A percentile compares a stretch with the other conserved stretches of the same genome.
Conservation (phyloP, 1,140 invertebrate species). For the Diuraphis noxia region DNA sequence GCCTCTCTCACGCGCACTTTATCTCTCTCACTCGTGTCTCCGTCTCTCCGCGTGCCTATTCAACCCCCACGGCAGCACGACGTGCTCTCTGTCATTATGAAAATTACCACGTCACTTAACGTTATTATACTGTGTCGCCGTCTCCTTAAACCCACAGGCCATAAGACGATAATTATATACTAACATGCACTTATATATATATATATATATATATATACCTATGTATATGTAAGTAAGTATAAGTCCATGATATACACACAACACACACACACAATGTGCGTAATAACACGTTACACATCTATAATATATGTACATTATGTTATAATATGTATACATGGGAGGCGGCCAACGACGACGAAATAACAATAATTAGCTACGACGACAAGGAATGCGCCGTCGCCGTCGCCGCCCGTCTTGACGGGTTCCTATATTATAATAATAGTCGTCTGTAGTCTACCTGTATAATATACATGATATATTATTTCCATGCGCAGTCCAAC, state of each 20-base stretch:
- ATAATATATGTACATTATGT: not conserved
- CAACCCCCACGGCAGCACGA: not conserved
- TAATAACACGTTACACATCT: not conserved
- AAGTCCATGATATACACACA: not conserved
- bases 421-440: not conserved
- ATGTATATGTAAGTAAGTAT: not conserved
- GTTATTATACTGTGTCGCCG: not conserved
- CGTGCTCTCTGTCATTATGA: conserved; percentile 31
- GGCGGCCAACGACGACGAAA: conserved; percentile 19
- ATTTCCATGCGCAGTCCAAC: not conserved
- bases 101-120: conserved; percentile 47
- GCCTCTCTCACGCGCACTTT: not conserved
- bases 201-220: not conserved
- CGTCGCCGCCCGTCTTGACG: not conserved
- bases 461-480: not conserved
- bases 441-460: not conserved
- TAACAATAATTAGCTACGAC: conserved; percentile 26
- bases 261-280: not conserved
- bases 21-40: not conserved
- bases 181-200: not conserved
- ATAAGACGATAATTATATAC: not conserved
- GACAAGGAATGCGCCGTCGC: not conserved
- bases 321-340: conserved; percentile 6
- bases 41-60: not conserved
- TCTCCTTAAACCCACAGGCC: not conserved